Base-by-base conservation (phyloP, 2,113 vertebrate species). In the Hemibagrus wyckioides region DNA sequence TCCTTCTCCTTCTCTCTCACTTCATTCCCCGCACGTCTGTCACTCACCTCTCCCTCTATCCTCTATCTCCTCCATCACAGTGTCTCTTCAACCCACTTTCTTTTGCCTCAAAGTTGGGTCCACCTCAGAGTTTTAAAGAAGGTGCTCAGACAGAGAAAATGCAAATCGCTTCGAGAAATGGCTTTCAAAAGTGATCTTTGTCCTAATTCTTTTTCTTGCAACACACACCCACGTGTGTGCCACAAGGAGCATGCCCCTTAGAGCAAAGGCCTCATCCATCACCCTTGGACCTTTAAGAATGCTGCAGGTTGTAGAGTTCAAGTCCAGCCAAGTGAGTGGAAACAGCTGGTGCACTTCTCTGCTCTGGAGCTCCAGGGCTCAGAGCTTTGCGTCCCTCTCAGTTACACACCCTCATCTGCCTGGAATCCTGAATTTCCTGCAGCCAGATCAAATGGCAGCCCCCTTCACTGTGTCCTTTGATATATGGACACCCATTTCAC, bases 391-490 rank as follows among this genome's bases (percentile, higher is more conserved):
- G 94, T 94, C 95, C 92, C 92, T 96, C 95, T 96, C 94, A 93
- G 94, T 96, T 97, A 97, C 95, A 96, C 71, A 86, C 92, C 95
- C 94, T 96, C 94, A 95, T 97, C 94, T 96, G 93, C 95, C 95
- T 96, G 93, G 93, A 96, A 96, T 96, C 94, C 94, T 90, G 59
- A 94, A 95, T 96, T 97, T 96, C 94, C 94, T 95, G 92, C 94
- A 90, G 94, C 92, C 94, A 94, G 94, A 96, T 95, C 94, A 91
- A 96, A 95, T 96, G 94, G 93, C 96, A 96, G 92, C 89, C 90
- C 85, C 50, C 95, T 94, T 94, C 94, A 93, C 91, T 94, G 92
- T 94, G 91, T 92, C 93, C 94, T 96, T 95, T 97, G 95, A 96
- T 96, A 96, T 94, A 95, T 92, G 92, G 94, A 95, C 94, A 93